Percentiles rank a stretch among this genome's conserved stretches.
phyloP scores from a whole-genome alignment of 1,140 invertebrate genomes.

The Aphidius ervi region DNA sequence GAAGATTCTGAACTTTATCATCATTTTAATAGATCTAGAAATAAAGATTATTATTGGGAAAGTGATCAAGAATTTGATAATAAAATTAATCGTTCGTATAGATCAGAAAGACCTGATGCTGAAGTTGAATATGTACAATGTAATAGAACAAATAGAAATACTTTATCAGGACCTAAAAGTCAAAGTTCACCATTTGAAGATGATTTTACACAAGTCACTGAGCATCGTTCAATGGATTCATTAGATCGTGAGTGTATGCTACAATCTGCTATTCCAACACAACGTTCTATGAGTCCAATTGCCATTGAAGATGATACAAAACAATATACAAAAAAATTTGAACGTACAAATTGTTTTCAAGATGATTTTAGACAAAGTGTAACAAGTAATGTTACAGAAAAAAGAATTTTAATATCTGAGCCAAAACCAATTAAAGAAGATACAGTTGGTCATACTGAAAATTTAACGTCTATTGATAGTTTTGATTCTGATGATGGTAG shows the following conservation, averaged over 20 bases:
- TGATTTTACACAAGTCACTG: slow-evolving; percentile 58
- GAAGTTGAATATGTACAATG: slow-evolving; percentile 47
- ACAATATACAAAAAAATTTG: slow-evolving; percentile 26
- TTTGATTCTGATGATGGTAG: slow-evolving; percentile 37
- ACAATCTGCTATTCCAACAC: slow-evolving; percentile 31
- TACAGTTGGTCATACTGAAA: slow-evolving; percentile 33
- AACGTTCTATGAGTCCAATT: slow-evolving; percentile 41
- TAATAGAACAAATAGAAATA: slow-evolving; percentile 48
- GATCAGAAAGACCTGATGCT: slow-evolving; percentile 43
- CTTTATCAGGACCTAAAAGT: slow-evolving; percentile 36
- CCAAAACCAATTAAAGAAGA: slow-evolving; percentile 45
- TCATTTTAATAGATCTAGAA: slow-evolving; percentile 44
- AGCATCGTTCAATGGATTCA: slow-evolving; percentile 19
- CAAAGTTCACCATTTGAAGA: slow-evolving; percentile 68
- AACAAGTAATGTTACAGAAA: slow-evolving; percentile 42
- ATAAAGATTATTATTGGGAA: slow-evolving; percentile 48
- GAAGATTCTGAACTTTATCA: slow-evolving; percentile 48
- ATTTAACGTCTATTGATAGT: slow-evolving; percentile 25
- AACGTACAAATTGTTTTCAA: slow-evolving; percentile 59
- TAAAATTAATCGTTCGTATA: slow-evolving; percentile 45
- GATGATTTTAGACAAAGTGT: slow-evolving; percentile 65
- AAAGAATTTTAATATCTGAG: slow-evolving; percentile 39
- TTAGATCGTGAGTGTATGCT: too few relatives aligned
- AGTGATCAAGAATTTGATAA: slow-evolving; percentile 51
- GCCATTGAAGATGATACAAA: slow-evolving; percentile 35